Evolutionary conservation across 2,113 vertebrate species (phyloP), one percentile per base, ranked within the genome.

Genomic region (Podarcis cretensis): DNA sequence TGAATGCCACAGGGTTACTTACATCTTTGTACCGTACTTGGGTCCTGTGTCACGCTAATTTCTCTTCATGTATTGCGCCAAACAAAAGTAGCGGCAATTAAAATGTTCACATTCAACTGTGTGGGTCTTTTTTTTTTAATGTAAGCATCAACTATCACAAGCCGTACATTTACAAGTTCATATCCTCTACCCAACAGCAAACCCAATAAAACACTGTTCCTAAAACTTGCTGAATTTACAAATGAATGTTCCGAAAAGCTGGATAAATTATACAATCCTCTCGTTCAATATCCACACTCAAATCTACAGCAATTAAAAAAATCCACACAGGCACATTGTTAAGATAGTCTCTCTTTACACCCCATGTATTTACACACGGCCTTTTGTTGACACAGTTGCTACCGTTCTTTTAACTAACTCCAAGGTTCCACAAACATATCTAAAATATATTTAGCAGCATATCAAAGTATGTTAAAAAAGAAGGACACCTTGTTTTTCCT

Each of bases 381-480:
- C 95, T 95, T 93, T 93, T 94, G 95, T 96, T 96, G 96, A 82
- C 83, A 91, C 93, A 95, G 25, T 89, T 93, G 92, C 92, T 96
- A 95, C 83, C 93, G 90, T 95, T 94, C 92, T 94, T 91, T 90
- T 92, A 90, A 35, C 89, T 90, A 96, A 94, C 95, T 93, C 92
- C 93, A 91, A 93, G 96, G 85, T 91, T 95, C 94, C 94, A 93
- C 95, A 95, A 92, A 96, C 27, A 78, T 96, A 95, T 96, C 96
- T 96, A 97, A 97, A 97, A 98, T 95, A 96, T 93, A 96, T 94
- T 95, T 97, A 98, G 97, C 97, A 98, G 97, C 97, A 97, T 96
- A 96, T 95, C 96, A 97, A 96, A 96, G 96, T 92, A 97, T 95
- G 93, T 92, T 94, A 94, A 96, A 73, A 96, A 95, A 90, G 89